Evolutionary conservation across 2,888 invertebrate species (phyloP).

Genomic region (Phaedon cochleariae): DNA sequence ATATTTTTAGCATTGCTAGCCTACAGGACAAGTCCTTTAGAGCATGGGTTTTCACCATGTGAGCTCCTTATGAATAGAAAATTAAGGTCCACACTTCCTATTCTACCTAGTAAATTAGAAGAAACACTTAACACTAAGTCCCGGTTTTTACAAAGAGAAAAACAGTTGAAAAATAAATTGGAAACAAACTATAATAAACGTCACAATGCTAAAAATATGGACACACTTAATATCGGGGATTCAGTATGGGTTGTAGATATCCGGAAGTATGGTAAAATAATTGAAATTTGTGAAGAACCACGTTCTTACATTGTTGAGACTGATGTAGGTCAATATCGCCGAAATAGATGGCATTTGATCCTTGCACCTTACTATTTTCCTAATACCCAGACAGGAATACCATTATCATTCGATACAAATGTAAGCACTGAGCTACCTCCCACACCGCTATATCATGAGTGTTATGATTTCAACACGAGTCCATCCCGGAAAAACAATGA

Average conservation of each 20-base stretch:
- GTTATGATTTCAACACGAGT: no score
- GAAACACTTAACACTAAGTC: neutral
- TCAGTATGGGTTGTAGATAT: neutral
- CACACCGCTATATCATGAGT: no score
- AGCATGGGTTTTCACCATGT: neutral
- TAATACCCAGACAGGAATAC: neutral
- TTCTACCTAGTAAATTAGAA: neutral
- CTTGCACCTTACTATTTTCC: neutral
- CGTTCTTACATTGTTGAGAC: conserved; percentile 2
- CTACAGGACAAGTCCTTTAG: neutral
- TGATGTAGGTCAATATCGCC: neutral
- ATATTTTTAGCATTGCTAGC: neutral
- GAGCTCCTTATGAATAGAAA: neutral
- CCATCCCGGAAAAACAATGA: no score
- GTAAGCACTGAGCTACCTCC: no score
- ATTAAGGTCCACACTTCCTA: neutral
- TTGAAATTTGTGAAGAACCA: neutral
- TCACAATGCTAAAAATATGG: neutral
- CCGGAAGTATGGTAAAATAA: neutral
- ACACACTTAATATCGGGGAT: neutral
- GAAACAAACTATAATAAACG: neutral
- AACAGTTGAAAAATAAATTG: neutral
- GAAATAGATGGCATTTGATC: conserved; percentile 5
- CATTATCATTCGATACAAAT: no score
- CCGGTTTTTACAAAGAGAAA: neutral